Evolutionary conservation across 2,797 vertebrate species (phyloP).

Genomic region (Danio kyathit): DNA sequence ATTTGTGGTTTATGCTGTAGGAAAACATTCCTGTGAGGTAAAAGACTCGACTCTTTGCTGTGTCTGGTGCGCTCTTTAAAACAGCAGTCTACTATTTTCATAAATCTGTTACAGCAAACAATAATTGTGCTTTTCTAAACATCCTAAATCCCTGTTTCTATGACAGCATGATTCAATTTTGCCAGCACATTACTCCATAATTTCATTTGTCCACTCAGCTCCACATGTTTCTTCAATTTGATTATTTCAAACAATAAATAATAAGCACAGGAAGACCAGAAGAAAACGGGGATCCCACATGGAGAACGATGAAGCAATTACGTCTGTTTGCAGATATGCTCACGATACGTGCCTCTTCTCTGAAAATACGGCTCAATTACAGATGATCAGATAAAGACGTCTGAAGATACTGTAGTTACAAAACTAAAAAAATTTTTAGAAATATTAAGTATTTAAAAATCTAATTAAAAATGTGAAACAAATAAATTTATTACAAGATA

Average conservation of each 20-base stretch:
- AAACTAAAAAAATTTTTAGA: neutral
- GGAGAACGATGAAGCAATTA: conserved; percentile 56
- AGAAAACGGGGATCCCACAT: conserved; percentile 34
- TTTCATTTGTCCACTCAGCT: conserved; percentile 39
- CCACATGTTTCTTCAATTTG: conserved; percentile 58
- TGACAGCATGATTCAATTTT: conserved; percentile 53
- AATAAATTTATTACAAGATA: too few relatives aligned
- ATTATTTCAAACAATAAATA: conserved; percentile 60
- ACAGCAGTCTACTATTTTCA: conserved; percentile 61
- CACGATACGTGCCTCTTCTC: conserved; percentile 37
- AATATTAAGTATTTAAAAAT: neutral
- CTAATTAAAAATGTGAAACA: neutral
- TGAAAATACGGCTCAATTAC: conserved; percentile 28
- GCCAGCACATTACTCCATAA: conserved; percentile 46
- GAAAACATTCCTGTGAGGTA: conserved; percentile 49
- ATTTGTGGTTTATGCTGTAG: conserved; percentile 47
- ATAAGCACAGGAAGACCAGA: conserved; percentile 53
- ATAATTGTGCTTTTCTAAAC: conserved; percentile 68
- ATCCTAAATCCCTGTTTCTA: conserved; percentile 61
- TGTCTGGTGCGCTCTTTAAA: conserved; percentile 53
- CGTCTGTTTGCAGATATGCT: conserved; percentile 57
- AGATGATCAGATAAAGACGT: conserved; percentile 6
- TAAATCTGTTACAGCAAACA: conserved; percentile 54
- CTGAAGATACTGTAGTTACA: neutral
- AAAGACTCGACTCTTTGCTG: conserved; percentile 55